Evolutionary conservation across 2,797 vertebrate genomes (phyloP).

Genomic region (Varecia variegata): DNA sequence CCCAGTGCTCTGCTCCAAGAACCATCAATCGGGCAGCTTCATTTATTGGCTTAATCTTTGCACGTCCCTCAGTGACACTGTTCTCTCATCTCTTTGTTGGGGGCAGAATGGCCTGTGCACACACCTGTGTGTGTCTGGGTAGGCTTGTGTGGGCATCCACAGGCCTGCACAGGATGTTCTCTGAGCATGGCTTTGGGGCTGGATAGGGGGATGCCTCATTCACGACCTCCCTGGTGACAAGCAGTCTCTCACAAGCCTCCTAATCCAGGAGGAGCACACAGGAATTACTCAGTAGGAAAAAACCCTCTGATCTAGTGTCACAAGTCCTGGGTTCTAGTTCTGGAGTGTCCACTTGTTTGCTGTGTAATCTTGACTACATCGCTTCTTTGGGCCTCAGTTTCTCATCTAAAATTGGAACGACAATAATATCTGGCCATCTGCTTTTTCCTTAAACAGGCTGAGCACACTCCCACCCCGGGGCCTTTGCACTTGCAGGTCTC

Average conservation of each 20-base stretch:
- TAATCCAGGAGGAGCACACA: not conserved
- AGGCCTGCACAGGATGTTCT: not conserved
- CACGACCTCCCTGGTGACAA: not conserved
- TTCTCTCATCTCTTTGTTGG: not conserved
- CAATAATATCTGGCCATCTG: not conserved
- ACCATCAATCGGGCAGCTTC: not conserved
- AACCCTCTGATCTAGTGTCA: not conserved
- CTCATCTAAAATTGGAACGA: not conserved
- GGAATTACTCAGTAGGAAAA: not conserved
- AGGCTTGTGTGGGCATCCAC: not conserved
- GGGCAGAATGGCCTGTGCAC: not conserved
- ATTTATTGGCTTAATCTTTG: constrained; percentile 53
- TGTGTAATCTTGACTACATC: not conserved
- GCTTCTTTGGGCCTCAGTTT: not conserved
- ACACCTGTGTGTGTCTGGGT: not conserved
- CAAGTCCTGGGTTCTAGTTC: not conserved
- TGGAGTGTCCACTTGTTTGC: not conserved
- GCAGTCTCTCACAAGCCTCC: not conserved
- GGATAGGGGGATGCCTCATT: not conserved
- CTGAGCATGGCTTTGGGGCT: not conserved
- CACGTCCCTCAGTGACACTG: not conserved
- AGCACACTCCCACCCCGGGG: not conserved
- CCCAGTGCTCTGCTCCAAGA: constrained; percentile 27
- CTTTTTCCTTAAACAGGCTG: not conserved
- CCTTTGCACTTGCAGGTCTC: not conserved